Conservation (phyloP, 1,140 invertebrate species). For the Lineus longissimus region DNA sequence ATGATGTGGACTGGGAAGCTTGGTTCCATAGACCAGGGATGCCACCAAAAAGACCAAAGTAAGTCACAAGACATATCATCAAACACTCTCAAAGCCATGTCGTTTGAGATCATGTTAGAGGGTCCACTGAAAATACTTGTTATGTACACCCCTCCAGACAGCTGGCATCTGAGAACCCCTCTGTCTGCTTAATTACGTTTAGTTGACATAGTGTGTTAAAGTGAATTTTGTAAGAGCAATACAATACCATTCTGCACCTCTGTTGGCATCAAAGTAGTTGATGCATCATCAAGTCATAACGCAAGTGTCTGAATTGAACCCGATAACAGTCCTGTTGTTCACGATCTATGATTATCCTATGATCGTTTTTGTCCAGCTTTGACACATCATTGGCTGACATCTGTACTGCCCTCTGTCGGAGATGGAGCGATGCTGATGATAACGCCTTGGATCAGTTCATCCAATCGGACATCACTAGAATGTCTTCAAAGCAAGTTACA, state of each 20-base stretch:
- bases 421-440: constrained; percentile 58
- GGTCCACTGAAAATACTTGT: no score
- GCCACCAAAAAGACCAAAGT: constrained; percentile 80
- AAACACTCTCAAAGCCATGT: no score
- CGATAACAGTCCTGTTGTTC: background rate
- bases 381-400: constrained; percentile 67
- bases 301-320: background rate
- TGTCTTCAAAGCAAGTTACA: constrained; percentile 67
- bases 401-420: constrained; percentile 61
- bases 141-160: no score
- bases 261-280: no score
- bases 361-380: constrained; percentile 56
- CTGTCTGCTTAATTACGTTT: no score
- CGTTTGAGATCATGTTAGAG: no score
- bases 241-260: no score
- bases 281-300: background rate
- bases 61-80: no score
- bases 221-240: no score
- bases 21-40: constrained; percentile 83
- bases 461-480: constrained; percentile 56
- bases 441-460: constrained; percentile 51
- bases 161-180: no score
- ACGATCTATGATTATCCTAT: background rate
- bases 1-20: constrained; percentile 73
- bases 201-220: no score